These are phyloP conservation scores for Blastobasis lacticolella DNA, from an alignment of 2,888 invertebrate genomes.

Conservation along the genomic window DNA sequence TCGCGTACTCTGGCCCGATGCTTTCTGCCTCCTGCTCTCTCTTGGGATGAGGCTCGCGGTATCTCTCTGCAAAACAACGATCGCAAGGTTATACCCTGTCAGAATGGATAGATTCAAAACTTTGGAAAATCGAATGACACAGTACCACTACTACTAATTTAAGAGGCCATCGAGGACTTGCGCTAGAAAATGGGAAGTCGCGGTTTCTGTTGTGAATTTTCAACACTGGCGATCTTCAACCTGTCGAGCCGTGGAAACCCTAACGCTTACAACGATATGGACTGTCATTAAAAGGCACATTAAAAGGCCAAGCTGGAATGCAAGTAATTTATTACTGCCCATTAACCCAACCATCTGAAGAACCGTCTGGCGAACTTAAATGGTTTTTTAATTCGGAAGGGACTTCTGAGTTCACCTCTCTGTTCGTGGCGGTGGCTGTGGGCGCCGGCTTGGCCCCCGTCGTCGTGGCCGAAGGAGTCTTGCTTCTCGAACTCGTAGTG, in stretches of 20 bases:
- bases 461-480: conserved; percentile 76
- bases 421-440: conserved; percentile 52
- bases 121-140: too few species aligned
- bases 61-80: conserved; percentile 9
- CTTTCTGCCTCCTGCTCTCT: background rate
- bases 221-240: too few species aligned
- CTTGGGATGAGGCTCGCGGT: conserved; percentile 3
- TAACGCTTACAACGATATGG: too few species aligned
- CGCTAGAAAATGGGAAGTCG: too few species aligned
- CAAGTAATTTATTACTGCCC: background rate
- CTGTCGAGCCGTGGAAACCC: too few species aligned
- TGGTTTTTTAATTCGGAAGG: conserved; percentile 34
- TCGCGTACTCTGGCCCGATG: conserved; percentile 7
- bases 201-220: too few species aligned
- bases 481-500: conserved; percentile 81
- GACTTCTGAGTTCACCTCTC: conserved; percentile 42
- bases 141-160: too few species aligned
- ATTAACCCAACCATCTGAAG: conserved; percentile 36
- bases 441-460: conserved; percentile 61
- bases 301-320: too few species aligned
- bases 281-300: too few species aligned
- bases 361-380: conserved; percentile 39
- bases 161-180: too few species aligned
- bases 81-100: too few species aligned
- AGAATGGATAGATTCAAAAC: too few species aligned